These are phyloP conservation scores for Sarcophaga variegata DNA, from an alignment of 2,888 invertebrate genomes.

Conservation along the genomic window DNA sequence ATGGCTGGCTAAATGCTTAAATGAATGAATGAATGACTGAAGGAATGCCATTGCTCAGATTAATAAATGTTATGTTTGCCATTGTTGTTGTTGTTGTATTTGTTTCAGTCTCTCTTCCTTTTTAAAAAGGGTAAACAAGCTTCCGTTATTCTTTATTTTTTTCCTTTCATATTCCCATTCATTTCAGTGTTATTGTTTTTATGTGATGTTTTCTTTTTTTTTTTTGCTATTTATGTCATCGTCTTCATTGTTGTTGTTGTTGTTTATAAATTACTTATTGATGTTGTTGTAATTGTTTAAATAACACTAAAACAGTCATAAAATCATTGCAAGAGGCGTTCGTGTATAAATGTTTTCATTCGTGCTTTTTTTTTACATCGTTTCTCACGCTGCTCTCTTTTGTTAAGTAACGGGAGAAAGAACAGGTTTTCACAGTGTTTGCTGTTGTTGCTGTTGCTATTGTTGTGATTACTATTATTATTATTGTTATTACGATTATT, in stretches of 20 bases:
- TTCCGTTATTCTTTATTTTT: not conserved
- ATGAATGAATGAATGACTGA: slow-evolving; percentile 32
- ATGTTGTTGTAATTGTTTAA: slow-evolving; percentile 67
- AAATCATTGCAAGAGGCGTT: slow-evolving; percentile 61
- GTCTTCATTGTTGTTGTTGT: slow-evolving; percentile 23
- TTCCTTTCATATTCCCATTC: not conserved
- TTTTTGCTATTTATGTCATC: not conserved
- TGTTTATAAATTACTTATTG: slow-evolving; percentile 51
- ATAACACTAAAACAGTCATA: slow-evolving; percentile 65
- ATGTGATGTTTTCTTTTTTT: not conserved
- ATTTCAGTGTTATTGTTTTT: too few species aligned
- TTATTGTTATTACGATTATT: too few species aligned
- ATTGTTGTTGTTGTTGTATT: slow-evolving; percentile 25
- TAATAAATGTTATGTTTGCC: slow-evolving; percentile 62
- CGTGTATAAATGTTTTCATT: slow-evolving; percentile 42
- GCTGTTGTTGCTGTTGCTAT: not conserved
- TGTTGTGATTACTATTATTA: not conserved
- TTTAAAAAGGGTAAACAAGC: slow-evolving; percentile 16
- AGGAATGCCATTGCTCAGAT: slow-evolving; percentile 29
- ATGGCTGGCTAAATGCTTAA: slow-evolving; percentile 58
- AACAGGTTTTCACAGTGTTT: not conserved
- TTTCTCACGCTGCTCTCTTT: slow-evolving; percentile 20
- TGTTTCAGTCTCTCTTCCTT: not conserved
- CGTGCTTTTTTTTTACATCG: slow-evolving; percentile 16
- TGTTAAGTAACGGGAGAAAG: not conserved